Evolutionary conservation across 2,797 vertebrate species (phyloP), one percentile per base, ranked within the genome.

Genomic region (Oreortyx pictus): DNA sequence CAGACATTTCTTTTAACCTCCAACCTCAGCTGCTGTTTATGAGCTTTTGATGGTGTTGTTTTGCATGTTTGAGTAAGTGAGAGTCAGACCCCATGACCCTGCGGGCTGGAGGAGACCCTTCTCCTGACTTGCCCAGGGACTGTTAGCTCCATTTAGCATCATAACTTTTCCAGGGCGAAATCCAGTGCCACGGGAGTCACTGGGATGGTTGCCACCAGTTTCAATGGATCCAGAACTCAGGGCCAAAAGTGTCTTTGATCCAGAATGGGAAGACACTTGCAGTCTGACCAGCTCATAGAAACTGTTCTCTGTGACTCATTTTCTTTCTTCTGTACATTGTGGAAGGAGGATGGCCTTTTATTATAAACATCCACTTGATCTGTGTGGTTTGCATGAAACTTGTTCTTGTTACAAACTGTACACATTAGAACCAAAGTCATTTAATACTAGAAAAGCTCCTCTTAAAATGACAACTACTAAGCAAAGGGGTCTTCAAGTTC

Each of bases 41-140:
- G 79, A 94, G 86, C 23, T 88, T 91, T 93, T 64, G 70, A 52
- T 86, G 62, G 43, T 78, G 92, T 20, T 90, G 68, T 78, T 84
- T 72, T 52, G n/a, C 33, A 1, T 79, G 70, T 90, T 77, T 1
- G 10, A 77, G 29, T 86, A 73, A 90, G 73, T 74, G 50, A 91
- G 84, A 66, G 57, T 67, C 76, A 88, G 74, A 78, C 11, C 64
- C 33, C 0, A 6, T 50, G 93, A 92, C 80, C 67, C 66, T 57
- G 61, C 31, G 65, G 90, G 70, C 16, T 83, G 76, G 62, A 80
- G 37, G 3, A 6, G 29, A 81, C 16, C 4, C 27, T 70, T 90
- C 66, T 90, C 35, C 79, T 79, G 64, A 47, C 66, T 93, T 37
- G 19, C 12, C 24, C 60, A 31, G 33, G 43, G 66, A 52, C 19